Base-by-base conservation (phyloP, 2,888 invertebrate species). In the Allophyes oxyacanthae region DNA sequence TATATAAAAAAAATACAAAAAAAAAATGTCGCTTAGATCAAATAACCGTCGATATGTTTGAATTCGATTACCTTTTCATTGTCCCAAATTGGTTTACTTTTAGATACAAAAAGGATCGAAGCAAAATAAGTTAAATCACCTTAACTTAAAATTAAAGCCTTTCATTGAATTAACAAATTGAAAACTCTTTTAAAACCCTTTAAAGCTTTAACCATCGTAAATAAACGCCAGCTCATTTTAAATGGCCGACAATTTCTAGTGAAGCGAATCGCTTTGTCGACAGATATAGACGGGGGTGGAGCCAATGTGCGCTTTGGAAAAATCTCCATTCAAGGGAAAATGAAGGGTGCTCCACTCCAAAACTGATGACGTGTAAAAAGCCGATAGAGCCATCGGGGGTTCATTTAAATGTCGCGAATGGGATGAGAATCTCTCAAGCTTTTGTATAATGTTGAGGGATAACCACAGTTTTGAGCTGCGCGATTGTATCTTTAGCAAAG, bases 311-410 rank as follows among this genome's bases (percentile, higher is more conserved):
- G 77, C 78, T 79, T 82, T 85, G 79, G 81, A 83, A 82, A 83
- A 89, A 86, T 83, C 85, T 85, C 80, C 82, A 85, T 88, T 87
- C 82, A 84, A 83, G 83, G 82, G 78, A 82, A 82, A 85, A 85
- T 87, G 85, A 87, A 90, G 90, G 86, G 86, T 82, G 78, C 87
- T 88, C 72, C 72, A 76, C 78, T 79, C 69, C 58, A 81, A 89
- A 91, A 91, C 83, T 89, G 91, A 92, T 91, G 91, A 92, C 91
- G 88, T 89, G 88, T 85, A 83, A 87, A 85, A 88, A 84, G 79
- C 85, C 82, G 90, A 91, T 91, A 90, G 89, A 88, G 87, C 86
- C 87, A 87, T 88, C 84, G 77, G 74, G 78, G 84, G 83, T 83
- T 86, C 87, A 87, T 91, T 91, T 89, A 85, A 90, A 90, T 89